phyloP scores from a whole-genome alignment of 2,113 vertebrate species.

The Oxyruncus cristatus region DNA sequence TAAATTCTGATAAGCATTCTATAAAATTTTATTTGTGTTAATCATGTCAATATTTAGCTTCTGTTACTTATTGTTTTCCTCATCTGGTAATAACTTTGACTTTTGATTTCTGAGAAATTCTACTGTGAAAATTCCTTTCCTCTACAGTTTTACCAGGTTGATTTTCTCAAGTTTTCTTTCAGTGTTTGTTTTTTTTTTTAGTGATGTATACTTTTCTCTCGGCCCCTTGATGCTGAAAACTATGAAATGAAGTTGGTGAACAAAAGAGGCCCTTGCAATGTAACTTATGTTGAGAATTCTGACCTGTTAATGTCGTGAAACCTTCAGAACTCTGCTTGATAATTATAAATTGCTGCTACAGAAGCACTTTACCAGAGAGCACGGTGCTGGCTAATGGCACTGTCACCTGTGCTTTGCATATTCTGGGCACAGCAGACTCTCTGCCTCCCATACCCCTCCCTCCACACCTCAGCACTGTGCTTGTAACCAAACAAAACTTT shows the following conservation, averaged over 20 bases:
- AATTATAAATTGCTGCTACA: not conserved
- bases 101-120: not conserved
- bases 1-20: not conserved
- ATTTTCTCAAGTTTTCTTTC: not conserved
- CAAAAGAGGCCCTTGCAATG: not conserved
- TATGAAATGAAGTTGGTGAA: not conserved
- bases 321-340: not conserved
- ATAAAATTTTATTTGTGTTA: not conserved
- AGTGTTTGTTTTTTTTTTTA: not conserved
- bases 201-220: not conserved
- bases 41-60: not conserved
- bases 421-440: not conserved
- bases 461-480: not conserved
- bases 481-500: not conserved
- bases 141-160: not conserved
- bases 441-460: not conserved
- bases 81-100: not conserved
- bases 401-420: not conserved
- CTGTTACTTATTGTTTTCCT: not conserved
- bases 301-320: not conserved
- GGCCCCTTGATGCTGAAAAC: not conserved
- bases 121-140: not conserved
- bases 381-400: rapidly evolving
- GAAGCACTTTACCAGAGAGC: not conserved
- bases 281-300: not conserved